Conservation (phyloP, 2,888 invertebrate genomes). For the Thecocarcelia acutangulata region DNA sequence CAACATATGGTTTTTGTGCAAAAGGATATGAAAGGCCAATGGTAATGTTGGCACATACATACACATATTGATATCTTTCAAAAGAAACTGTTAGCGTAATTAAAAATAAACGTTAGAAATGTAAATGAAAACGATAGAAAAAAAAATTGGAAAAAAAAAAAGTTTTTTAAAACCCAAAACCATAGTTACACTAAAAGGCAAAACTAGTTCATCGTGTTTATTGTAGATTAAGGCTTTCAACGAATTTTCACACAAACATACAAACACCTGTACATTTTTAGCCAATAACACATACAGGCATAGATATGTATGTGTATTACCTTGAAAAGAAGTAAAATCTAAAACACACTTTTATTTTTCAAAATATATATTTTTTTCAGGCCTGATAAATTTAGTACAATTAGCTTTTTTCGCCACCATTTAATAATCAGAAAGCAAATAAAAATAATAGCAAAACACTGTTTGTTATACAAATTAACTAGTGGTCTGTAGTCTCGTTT, state of each 20-base stretch:
- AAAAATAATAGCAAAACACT: too few species aligned
- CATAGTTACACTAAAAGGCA: conserved; percentile 38
- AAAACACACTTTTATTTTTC: too few species aligned
- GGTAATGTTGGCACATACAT: neutral
- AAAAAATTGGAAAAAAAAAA: neutral
- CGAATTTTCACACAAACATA: conserved; percentile 21
- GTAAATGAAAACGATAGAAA: conserved; percentile 16
- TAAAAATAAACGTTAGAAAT: conserved; percentile 44
- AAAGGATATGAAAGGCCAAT: neutral
- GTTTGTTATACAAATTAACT: too few species aligned
- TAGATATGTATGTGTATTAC: neutral
- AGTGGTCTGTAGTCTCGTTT: too few species aligned
- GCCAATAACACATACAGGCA: neutral
- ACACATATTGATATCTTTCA: neutral
- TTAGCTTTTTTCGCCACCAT: too few species aligned
- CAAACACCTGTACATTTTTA: neutral
- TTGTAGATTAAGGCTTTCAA: conserved; percentile 58
- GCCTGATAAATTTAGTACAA: too few species aligned
- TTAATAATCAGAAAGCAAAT: too few species aligned
- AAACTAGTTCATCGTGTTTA: conserved; percentile 66
- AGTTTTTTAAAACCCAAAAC: conserved; percentile 29
- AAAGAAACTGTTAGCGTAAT: conserved; percentile 57
- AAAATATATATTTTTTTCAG: too few species aligned
- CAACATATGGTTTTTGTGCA: neutral
- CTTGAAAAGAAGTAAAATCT: too few species aligned